phyloP scores from a whole-genome alignment of 2,113 vertebrate genomes.

The Syngnathus scovelli region DNA sequence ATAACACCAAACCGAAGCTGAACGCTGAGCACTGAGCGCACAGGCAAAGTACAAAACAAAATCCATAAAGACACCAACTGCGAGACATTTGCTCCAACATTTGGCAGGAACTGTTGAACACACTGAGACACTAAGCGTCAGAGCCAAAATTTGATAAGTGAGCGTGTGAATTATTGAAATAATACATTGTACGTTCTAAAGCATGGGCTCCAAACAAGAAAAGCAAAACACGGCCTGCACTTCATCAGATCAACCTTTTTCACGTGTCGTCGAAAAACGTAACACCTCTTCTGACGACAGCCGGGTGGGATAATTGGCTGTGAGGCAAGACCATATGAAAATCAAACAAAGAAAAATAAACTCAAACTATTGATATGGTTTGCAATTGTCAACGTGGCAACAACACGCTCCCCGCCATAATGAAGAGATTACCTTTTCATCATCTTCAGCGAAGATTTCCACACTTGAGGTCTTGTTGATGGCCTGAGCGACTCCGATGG shows the following conservation, averaged over 20 bases:
- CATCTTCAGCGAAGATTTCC: constrained; percentile 88
- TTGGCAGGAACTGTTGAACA: constrained; percentile 8
- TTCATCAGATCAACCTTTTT: background rate
- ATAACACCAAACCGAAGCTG: background rate
- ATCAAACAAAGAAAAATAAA: background rate
- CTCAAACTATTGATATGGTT: background rate
- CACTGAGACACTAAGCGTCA: background rate
- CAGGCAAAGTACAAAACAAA: background rate
- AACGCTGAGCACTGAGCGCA: constrained; percentile 2
- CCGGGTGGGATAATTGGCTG: background rate
- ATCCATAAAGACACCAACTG: background rate
- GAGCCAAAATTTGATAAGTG: constrained; percentile 9
- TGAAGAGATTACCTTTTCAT: constrained; percentile 84
- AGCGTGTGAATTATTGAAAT: constrained; percentile 16
- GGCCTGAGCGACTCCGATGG: constrained; percentile 93
- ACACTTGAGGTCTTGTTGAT: constrained; percentile 95
- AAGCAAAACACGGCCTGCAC: background rate
- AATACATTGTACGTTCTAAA: constrained; percentile 11
- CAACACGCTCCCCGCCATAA: background rate
- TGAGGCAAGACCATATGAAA: background rate
- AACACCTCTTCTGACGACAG: background rate
- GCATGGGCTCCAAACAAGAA: constrained; percentile 2
- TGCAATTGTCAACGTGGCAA: constrained; percentile 14
- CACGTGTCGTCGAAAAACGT: background rate
- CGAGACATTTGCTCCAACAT: constrained; percentile 1